Percentiles rank a stretch among this genome's conserved stretches.
Conservation (phyloP, 1,140 invertebrate genomes). For the Anoplophora glabripennis region DNA sequence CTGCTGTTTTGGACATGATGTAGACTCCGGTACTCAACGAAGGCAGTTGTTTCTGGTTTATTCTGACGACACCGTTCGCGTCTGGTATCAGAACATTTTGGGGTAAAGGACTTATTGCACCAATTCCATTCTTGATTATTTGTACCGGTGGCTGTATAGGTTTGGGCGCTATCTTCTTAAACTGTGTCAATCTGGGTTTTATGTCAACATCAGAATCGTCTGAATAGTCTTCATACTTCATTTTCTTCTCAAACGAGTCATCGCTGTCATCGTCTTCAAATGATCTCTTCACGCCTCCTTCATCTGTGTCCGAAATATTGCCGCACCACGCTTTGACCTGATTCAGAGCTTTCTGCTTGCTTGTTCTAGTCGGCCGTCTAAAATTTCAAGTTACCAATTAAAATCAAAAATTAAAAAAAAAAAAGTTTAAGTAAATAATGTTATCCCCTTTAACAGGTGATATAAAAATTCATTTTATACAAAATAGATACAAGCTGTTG, state of each 20-base stretch:
- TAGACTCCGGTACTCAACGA: slow-evolving; percentile 66
- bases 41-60: slow-evolving; percentile 70
- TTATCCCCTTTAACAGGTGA: neutral
- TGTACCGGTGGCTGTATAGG: slow-evolving; percentile 1
- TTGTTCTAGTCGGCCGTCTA: slow-evolving; percentile 70
- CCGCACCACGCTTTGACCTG: slow-evolving; percentile 83
- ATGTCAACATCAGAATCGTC: slow-evolving; percentile 39
- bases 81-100: slow-evolving; percentile 51
- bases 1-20: slow-evolving; percentile 72
- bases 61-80: slow-evolving; percentile 69
- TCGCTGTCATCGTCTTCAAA: slow-evolving; percentile 50
- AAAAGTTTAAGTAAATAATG: slow-evolving; percentile 1
- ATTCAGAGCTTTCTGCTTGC: slow-evolving; percentile 76
- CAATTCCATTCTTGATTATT: slow-evolving; percentile 23
- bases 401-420: slow-evolving; percentile 4
- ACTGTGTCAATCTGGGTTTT: slow-evolving; percentile 1
- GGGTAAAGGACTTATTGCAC: slow-evolving; percentile 17
- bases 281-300: slow-evolving; percentile 32
- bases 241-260: slow-evolving; percentile 52
- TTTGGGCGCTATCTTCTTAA: slow-evolving; percentile 10
- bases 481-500: no score
- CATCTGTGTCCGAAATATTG: slow-evolving; percentile 61
- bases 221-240: slow-evolving; percentile 51
- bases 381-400: slow-evolving; percentile 18
- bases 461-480: no score